These are phyloP conservation scores for Henicopernis longicauda DNA, from an alignment of 2,113 vertebrate genomes.

Conservation along the genomic window DNA sequence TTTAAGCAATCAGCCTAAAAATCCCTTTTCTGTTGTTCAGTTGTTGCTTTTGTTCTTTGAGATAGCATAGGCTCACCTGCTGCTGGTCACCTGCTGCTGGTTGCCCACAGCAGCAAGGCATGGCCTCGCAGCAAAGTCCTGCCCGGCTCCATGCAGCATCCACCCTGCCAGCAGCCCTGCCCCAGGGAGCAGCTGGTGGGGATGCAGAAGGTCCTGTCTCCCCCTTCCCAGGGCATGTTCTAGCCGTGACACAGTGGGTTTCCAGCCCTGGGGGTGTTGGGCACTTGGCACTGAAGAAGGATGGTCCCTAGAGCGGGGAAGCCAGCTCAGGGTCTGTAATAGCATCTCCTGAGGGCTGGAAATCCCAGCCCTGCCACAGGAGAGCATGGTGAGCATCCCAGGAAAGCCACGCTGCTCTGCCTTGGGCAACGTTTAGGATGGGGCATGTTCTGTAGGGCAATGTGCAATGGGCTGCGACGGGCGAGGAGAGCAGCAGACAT, in stretches of 20 bases:
- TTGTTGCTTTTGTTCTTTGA: neutral
- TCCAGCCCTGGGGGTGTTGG: neutral
- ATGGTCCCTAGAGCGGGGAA: neutral
- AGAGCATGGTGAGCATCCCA: neutral
- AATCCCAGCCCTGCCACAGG: neutral
- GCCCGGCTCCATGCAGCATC: neutral
- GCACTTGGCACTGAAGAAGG: neutral
- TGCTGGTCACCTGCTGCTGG: neutral
- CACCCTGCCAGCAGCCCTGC: neutral
- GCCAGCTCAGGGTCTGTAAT: neutral
- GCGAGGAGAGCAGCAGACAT: neutral
- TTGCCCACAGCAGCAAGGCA: neutral
- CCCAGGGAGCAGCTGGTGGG: neutral
- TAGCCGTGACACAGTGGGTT: neutral
- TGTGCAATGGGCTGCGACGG: fast-evolving
- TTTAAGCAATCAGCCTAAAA: neutral
- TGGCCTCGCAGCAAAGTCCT: fast-evolving
- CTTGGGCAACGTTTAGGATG: neutral
- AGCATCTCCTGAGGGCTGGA: neutral
- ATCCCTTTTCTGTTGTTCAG: neutral
- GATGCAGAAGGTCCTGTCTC: neutral
- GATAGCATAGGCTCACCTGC: neutral
- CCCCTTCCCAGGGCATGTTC: neutral
- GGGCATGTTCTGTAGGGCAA: neutral
- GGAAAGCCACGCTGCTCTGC: neutral